Conservation (phyloP, 2,888 invertebrate species). For the Drosophila multiciliata region DNA sequence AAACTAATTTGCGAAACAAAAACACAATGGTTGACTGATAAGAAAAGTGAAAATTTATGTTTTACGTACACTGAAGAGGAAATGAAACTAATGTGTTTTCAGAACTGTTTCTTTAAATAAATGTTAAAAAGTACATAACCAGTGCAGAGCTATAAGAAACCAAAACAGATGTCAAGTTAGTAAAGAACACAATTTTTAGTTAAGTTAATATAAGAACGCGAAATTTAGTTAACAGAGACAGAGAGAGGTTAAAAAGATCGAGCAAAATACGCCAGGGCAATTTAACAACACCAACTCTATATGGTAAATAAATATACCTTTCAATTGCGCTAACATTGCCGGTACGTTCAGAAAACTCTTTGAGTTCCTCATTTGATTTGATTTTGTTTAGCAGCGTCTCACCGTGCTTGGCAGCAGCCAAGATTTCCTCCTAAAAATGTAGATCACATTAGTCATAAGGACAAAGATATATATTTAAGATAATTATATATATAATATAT, state of each 20-base stretch:
- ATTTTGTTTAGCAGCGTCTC: constrained; percentile 92
- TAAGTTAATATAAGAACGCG: constrained; percentile 44
- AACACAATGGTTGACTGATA: constrained; percentile 6
- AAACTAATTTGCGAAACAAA: constrained; percentile 6
- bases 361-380: constrained; percentile 86
- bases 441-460: background rate
- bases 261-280: constrained; percentile 50
- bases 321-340: constrained; percentile 97
- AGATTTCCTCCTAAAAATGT: constrained; percentile 89
- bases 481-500: too few species aligned
- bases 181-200: constrained; percentile 38
- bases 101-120: constrained; percentile 49
- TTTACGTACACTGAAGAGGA: constrained; percentile 15
- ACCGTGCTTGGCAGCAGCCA: constrained; percentile 94
- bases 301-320: constrained; percentile 86
- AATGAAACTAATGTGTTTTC: constrained; percentile 46
- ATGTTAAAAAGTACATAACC: constrained; percentile 79
- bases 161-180: constrained; percentile 60
- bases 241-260: constrained; percentile 17
- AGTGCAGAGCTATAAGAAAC: constrained; percentile 84
- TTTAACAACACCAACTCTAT: constrained; percentile 50
- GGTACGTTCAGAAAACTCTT: constrained; percentile 89
- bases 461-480: too few species aligned
- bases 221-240: constrained; percentile 14
- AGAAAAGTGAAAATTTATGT: constrained; percentile 7